A percentile compares a stretch with the other conserved stretches of the same genome.
These are phyloP conservation scores for Calliphora vicina DNA, from an alignment of 1,140 invertebrate genomes.

Conservation along the genomic window DNA sequence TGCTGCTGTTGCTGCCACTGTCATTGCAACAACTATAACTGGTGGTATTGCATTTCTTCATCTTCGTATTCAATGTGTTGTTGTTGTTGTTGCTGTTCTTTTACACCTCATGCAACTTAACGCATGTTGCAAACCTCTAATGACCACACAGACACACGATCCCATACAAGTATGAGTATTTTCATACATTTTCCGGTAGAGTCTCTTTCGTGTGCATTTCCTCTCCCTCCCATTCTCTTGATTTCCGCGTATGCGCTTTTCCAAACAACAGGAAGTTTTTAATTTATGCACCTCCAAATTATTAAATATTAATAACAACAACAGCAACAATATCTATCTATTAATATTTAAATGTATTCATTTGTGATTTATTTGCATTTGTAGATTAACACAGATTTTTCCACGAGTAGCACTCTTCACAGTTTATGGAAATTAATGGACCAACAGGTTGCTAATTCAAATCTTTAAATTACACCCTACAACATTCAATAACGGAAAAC, in stretches of 20 bases:
- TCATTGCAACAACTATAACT: neutral
- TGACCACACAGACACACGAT: neutral
- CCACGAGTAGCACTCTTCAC: neutral
- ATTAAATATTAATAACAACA: neutral
- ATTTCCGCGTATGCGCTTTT: slow-evolving; percentile 8
- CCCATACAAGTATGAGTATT: neutral
- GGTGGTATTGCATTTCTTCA: neutral
- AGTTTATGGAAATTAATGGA: neutral
- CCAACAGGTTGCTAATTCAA: neutral
- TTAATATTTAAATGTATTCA: neutral
- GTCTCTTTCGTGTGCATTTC: neutral
- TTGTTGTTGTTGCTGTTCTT: neutral
- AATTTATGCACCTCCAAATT: neutral
- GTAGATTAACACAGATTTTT: neutral
- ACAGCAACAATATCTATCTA: neutral
- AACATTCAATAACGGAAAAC: no score
- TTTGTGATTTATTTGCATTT: neutral
- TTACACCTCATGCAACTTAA: neutral
- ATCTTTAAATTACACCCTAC: no score
- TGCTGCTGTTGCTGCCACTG: neutral
- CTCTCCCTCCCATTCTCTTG: neutral
- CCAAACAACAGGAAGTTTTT: neutral
- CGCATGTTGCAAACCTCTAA: neutral
- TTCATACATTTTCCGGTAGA: neutral
- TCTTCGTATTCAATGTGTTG: neutral